Evolutionary conservation across 2,888 invertebrate genomes (phyloP).

Genomic region (Hedychridium roseum): DNA sequence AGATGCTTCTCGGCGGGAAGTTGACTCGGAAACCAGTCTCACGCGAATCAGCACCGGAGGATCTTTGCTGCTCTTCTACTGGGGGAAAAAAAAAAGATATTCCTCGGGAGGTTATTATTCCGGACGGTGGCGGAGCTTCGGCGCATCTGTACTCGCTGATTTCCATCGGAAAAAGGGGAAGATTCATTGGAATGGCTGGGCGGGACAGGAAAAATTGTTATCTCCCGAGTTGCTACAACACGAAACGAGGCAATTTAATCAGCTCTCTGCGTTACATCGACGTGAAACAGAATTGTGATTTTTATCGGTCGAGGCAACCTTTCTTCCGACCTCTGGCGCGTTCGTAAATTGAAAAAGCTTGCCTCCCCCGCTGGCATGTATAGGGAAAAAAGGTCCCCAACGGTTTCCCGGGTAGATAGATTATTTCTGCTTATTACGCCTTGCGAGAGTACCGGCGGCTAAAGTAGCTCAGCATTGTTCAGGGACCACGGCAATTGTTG

Average conservation of each 20-base stretch:
- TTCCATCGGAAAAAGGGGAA: no score
- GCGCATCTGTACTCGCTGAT: no score
- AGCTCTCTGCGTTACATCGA: constrained; percentile 34
- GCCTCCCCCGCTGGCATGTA: not conserved
- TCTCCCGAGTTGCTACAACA: constrained; percentile 21
- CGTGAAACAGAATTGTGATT: constrained; percentile 38
- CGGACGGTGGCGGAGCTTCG: no score
- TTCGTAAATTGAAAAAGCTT: constrained; percentile 35
- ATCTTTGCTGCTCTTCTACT: no score
- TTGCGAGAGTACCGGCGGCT: not conserved
- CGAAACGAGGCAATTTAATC: constrained; percentile 36
- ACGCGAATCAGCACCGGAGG: no score
- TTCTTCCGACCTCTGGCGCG: constrained; percentile 17
- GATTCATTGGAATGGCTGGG: constrained; percentile 17
- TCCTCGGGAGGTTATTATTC: no score
- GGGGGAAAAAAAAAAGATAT: no score
- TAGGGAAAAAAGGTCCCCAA: constrained; percentile 1
- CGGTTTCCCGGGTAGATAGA: constrained; percentile 17
- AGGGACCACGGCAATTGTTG: no score
- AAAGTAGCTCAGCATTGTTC: no score
- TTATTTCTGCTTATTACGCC: constrained; percentile 18
- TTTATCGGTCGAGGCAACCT: constrained; percentile 31
- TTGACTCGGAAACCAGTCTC: no score
- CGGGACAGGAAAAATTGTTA: constrained; percentile 24
- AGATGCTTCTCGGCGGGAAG: no score